A percentile compares a stretch with the other conserved stretches of the same genome.
Evolutionary conservation across 2,888 invertebrate genomes (phyloP).

Genomic region (Stictocephala bisonia): DNA sequence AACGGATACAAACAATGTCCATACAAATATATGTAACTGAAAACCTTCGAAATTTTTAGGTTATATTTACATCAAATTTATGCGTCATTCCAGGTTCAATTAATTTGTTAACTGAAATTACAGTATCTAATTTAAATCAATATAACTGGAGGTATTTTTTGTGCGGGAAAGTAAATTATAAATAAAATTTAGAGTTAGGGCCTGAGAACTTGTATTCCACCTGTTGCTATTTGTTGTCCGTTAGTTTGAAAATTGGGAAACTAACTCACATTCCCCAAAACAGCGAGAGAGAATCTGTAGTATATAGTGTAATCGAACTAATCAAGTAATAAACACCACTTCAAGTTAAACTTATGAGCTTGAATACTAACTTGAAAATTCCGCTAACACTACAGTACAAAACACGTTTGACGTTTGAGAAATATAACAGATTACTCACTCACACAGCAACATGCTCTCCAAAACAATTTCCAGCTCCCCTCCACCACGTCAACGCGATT

Average conservation of each 20-base stretch:
- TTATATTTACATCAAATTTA: constrained; percentile 22
- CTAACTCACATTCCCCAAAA: constrained; percentile 2
- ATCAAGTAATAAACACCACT: neutral
- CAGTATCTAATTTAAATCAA: too few species aligned
- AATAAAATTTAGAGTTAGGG: neutral
- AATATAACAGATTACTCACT: too few species aligned
- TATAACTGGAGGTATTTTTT: too few species aligned
- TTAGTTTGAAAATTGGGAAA: constrained; percentile 12
- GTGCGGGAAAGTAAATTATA: too few species aligned
- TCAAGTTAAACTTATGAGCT: neutral
- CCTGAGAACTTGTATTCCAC: neutral
- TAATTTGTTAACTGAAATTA: neutral
- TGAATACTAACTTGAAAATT: constrained; percentile 11
- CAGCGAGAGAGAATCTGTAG: neutral
- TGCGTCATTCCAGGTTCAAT: neutral
- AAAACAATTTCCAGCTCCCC: too few species aligned
- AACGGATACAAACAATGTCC: neutral
- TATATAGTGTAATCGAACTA: constrained; percentile 28
- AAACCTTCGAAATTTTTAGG: neutral
- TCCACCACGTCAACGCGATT: too few species aligned
- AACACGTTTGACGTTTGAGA: constrained; percentile 33
- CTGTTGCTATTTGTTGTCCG: constrained; percentile 12
- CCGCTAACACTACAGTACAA: neutral
- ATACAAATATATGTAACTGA: neutral
- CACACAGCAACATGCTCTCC: too few species aligned